Evolutionary conservation across 1,140 invertebrate genomes (phyloP).

Genomic region (Plodia interpunctella): DNA sequence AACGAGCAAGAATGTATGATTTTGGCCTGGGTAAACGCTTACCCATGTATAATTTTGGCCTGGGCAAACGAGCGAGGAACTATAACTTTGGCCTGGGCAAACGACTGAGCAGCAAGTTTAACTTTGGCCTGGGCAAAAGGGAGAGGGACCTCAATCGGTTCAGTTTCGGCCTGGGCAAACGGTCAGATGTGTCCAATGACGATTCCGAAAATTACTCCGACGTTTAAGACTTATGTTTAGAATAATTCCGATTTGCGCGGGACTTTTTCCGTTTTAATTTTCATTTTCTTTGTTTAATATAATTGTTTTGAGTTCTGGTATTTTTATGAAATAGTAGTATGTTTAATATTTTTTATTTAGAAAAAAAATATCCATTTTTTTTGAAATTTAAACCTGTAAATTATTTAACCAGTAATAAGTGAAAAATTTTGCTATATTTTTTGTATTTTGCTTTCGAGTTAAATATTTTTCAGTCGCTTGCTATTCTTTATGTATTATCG

Average conservation of each 20-base stretch:
- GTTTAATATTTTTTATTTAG: no score
- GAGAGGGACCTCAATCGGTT: constrained; percentile 62
- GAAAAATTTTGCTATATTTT: no score
- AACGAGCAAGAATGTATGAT: constrained; percentile 64
- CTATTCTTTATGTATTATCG: no score
- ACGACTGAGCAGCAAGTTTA: constrained; percentile 61
- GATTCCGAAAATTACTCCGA: constrained; percentile 54
- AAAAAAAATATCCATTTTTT: no score
- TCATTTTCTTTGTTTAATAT: no score
- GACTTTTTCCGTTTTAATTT: constrained; percentile 17
- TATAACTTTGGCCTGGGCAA: constrained; percentile 70
- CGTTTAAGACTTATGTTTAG: constrained; percentile 33
- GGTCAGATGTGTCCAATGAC: constrained; percentile 40
- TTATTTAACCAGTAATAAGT: no score
- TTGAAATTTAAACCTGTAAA: no score
- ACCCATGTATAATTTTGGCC: constrained; percentile 59
- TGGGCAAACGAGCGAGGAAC: constrained; percentile 57
- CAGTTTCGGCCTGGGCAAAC: constrained; percentile 65
- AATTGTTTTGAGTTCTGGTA: no score
- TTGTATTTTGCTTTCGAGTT: no score
- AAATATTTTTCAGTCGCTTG: no score
- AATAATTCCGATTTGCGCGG: constrained; percentile 37
- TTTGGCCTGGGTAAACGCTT: constrained; percentile 67
- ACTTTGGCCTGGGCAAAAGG: constrained; percentile 63
- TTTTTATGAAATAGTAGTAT: no score